Evolutionary conservation across 1,140 invertebrate species (phyloP), one percentile per base, ranked within the genome.

Genomic region (Eriosoma lanigerum): DNA sequence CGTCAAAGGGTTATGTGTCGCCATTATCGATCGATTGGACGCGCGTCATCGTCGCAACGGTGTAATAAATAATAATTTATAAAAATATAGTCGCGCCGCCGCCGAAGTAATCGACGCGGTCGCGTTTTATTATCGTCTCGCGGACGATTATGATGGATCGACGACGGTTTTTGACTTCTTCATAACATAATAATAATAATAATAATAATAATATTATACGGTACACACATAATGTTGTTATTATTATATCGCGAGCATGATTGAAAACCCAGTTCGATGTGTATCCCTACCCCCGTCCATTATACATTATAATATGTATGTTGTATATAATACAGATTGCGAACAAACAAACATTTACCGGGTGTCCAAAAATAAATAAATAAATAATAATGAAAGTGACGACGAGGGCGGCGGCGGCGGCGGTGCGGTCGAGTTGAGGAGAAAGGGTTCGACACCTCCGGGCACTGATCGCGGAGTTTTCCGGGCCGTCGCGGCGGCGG

Each of bases 371-470:
- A 44, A 68, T 19, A 10, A 32, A 38, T 38, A 38, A 38, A 38
- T 38, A 38, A 38, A 38, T 38, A n/a, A n/a, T n/a, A n/a, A n/a
- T n/a, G 2, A 19, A 60, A 29, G 24, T 9, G 62, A 38, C 1
- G 62, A 6, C 26, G 15, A 15, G 3, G 15, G 26, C 5, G 60
- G 60, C 8, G 1, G 21, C 2, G 56, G 56, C 6, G 1, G 44
- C 3, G 21, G 9, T 5, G 19, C 38, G 4, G 52, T 5, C 1
- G 12, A 9, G 26, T 0, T 1, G 1, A 10, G 19, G 19, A 32
- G 38, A 60, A 78, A 62, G 75, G 75, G 56, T 78, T 78, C 38
- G 75, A 78, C 75, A 78, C 75, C 56, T 78, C 56, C 21, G 38
- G 75, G 32, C n/a, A n/a, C 32, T 1, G 50, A 75, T 29, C 9